Conservation (phyloP, 2,797 vertebrate species). For the Trematomus bernacchii region DNA sequence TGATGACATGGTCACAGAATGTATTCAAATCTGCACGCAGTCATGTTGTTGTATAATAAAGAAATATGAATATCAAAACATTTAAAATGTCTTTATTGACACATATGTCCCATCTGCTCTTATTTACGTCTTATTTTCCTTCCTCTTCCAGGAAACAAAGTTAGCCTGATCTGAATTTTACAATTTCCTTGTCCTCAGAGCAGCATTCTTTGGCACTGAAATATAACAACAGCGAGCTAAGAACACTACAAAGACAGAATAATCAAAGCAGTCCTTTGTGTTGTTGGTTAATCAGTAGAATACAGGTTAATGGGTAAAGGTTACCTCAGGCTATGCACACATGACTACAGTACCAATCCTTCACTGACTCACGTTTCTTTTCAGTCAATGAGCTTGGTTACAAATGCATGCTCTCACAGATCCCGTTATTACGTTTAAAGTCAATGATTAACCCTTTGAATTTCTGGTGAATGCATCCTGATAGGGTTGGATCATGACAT, state of each 20-base stretch:
- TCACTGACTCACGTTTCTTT: constrained; percentile 14
- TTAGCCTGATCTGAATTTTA: constrained; percentile 1
- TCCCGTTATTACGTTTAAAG: background rate
- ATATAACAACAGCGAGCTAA: background rate
- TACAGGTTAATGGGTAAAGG: background rate
- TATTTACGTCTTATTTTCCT: background rate
- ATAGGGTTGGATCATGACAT: constrained; percentile 15
- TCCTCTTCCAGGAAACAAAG: constrained; percentile 13
- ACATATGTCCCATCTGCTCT: constrained; percentile 10
- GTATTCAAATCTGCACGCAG: constrained; percentile 28
- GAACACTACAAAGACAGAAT: background rate
- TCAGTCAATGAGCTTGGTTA: background rate
- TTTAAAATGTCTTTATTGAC: constrained; percentile 23
- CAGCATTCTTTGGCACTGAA: constrained; percentile 9
- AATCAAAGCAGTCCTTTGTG: background rate
- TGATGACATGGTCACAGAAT: constrained; percentile 22
- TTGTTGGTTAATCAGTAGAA: background rate
- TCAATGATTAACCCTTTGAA: constrained; percentile 38
- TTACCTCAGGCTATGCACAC: constrained; percentile 5
- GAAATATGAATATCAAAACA: constrained; percentile 5
- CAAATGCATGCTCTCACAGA: background rate
- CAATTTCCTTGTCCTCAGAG: constrained; percentile 6
- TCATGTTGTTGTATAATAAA: constrained; percentile 42
- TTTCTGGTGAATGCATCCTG: constrained; percentile 1
- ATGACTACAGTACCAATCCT: background rate